Evolutionary conservation across 1,140 invertebrate species (phyloP).

Genomic region (Chrysopa pallens): DNA sequence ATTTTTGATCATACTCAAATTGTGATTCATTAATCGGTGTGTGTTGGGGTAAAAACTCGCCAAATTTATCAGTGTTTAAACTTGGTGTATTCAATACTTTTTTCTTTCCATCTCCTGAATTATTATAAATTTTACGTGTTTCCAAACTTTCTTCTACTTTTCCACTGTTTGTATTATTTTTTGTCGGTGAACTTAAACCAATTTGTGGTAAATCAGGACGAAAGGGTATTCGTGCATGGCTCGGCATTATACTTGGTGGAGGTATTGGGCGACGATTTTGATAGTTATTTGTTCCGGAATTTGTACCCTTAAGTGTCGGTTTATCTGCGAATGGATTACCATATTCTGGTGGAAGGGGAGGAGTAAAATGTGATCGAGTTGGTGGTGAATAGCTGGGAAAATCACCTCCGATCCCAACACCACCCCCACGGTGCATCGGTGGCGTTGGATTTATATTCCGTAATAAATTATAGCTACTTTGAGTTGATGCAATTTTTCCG

Average conservation of each 20-base stretch:
- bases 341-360: constrained; percentile 57
- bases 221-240: constrained; percentile 61
- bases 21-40: constrained; percentile 15
- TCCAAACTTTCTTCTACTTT: neutral
- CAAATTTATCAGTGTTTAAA: constrained; percentile 14
- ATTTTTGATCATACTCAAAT: constrained; percentile 14
- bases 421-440: constrained; percentile 24
- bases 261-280: constrained; percentile 49
- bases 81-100: constrained; percentile 7
- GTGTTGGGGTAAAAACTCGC: constrained; percentile 16
- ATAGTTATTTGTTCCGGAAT: constrained; percentile 36
- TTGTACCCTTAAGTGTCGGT: constrained; percentile 54
- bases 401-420: constrained; percentile 22
- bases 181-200: constrained; percentile 10
- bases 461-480: constrained; percentile 19
- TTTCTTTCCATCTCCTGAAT: neutral
- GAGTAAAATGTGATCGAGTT: constrained; percentile 54
- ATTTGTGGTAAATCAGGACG: constrained; percentile 34
- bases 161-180: neutral
- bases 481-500: neutral
- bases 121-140: neutral
- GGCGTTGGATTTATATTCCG: constrained; percentile 28
- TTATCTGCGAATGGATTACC: constrained; percentile 67
- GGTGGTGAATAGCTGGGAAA: constrained; percentile 66
- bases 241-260: constrained; percentile 53